A percentile compares a stretch with the other conserved stretches of the same genome.
phyloP scores from a whole-genome alignment of 2,888 invertebrate genomes.

The Tipula lateralis region DNA sequence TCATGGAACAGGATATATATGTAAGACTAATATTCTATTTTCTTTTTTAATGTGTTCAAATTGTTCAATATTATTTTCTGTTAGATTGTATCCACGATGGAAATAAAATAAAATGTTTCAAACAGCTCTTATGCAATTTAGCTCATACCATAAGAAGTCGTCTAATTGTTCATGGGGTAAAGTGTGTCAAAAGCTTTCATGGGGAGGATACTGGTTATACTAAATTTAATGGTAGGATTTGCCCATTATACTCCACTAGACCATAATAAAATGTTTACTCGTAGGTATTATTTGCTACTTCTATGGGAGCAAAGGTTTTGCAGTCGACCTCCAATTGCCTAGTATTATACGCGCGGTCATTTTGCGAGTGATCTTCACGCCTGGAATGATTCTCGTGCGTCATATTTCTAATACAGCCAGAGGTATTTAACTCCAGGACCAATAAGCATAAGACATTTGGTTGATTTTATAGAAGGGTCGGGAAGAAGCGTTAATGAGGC shows the following conservation, averaged over 20 bases:
- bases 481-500: conserved; percentile 79
- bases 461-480: conserved; percentile 64
- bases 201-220: conserved; percentile 95
- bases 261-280: conserved; percentile 29
- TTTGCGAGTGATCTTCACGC: conserved; percentile 79
- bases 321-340: conserved; percentile 83
- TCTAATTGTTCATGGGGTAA: conserved; percentile 92
- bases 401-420: conserved; percentile 78
- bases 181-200: conserved; percentile 91
- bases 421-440: too few relatives aligned
- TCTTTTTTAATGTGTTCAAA: not conserved
- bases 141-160: conserved; percentile 92
- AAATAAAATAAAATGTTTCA: conserved; percentile 81
- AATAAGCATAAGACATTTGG: too few relatives aligned
- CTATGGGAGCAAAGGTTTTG: conserved; percentile 94
- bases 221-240: conserved; percentile 78
- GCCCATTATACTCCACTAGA: not conserved
- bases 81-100: conserved; percentile 82
- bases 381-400: conserved; percentile 53
- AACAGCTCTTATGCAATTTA: conserved; percentile 76
- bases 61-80: conserved; percentile 34
- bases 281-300: conserved; percentile 72
- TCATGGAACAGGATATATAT: conserved; percentile 72
- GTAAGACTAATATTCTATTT: conserved; percentile 53
- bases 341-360: conserved; percentile 88